A percentile compares a stretch with the other conserved stretches of the same genome.
Conservation (phyloP, 2,888 invertebrate species). For the Poecilus cupreus region DNA sequence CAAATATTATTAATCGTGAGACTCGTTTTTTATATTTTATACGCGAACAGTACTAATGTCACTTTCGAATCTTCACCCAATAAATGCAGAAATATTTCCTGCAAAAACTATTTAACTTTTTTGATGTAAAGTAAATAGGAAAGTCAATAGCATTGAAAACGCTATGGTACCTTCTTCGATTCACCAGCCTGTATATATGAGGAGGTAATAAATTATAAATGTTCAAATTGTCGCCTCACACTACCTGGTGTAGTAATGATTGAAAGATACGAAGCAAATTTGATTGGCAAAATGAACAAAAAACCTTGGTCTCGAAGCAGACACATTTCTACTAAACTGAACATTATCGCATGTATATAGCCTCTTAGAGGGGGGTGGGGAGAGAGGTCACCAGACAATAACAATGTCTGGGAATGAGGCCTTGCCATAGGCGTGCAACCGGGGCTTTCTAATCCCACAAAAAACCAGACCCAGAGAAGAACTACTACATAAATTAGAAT, state of each 20-base stretch:
- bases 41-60: too few relatives aligned
- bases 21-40: too few relatives aligned
- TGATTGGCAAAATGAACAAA: slow-evolving; percentile 22
- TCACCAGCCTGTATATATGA: background rate
- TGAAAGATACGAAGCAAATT: background rate
- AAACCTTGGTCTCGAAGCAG: slow-evolving; percentile 7
- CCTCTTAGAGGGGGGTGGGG: background rate
- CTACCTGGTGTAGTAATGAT: slow-evolving; percentile 12
- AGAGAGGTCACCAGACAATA: slow-evolving; percentile 26
- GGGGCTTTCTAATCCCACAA: background rate
- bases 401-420: slow-evolving; percentile 50
- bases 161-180: background rate
- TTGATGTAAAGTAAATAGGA: too few relatives aligned
- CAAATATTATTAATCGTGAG: too few relatives aligned
- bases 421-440: slow-evolving; percentile 29
- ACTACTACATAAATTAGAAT: background rate
- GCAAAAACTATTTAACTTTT: background rate
- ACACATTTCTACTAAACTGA: slow-evolving; percentile 42
- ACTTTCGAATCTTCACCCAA: too few relatives aligned
- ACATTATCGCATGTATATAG: slow-evolving; percentile 41
- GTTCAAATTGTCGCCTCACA: background rate
- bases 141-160: too few relatives aligned
- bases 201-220: too few relatives aligned
- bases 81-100: too few relatives aligned
- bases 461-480: background rate